phyloP scores from a whole-genome alignment of 1,140 invertebrate genomes.

The Forficula auricularia region DNA sequence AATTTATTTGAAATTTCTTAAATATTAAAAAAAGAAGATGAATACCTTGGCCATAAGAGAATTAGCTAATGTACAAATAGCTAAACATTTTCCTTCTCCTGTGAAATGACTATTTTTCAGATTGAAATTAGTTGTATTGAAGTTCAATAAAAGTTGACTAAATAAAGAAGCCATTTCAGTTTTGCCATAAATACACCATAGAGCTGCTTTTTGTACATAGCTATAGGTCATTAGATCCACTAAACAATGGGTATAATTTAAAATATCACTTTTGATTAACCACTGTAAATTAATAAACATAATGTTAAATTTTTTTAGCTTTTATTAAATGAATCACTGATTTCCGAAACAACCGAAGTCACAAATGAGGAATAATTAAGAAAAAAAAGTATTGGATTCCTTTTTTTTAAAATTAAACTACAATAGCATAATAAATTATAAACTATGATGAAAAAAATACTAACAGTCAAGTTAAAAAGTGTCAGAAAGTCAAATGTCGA shows the following conservation, averaged over 20 bases:
- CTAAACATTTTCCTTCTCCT: constrained; percentile 48
- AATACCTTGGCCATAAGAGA: constrained; percentile 35
- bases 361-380: no score
- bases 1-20: no score
- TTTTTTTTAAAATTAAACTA: no score
- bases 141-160: constrained; percentile 56
- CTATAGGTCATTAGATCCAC: constrained; percentile 60
- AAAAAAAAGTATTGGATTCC: no score
- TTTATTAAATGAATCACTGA: no score
- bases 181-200: constrained; percentile 77
- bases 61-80: constrained; percentile 48
- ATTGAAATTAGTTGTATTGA: constrained; percentile 42
- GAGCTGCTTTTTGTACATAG: constrained; percentile 56
- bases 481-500: no score
- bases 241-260: constrained; percentile 71
- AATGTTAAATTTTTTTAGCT: no score
- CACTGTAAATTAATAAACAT: constrained; percentile 41
- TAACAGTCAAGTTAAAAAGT: no score
- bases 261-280: constrained; percentile 61
- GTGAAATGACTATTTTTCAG: constrained; percentile 38
- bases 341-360: no score
- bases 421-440: no score
- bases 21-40: constrained; percentile 4
- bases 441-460: no score
- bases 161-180: constrained; percentile 60